Base-by-base conservation (phyloP, 2,113 vertebrate genomes). In the Channa argus region DNA sequence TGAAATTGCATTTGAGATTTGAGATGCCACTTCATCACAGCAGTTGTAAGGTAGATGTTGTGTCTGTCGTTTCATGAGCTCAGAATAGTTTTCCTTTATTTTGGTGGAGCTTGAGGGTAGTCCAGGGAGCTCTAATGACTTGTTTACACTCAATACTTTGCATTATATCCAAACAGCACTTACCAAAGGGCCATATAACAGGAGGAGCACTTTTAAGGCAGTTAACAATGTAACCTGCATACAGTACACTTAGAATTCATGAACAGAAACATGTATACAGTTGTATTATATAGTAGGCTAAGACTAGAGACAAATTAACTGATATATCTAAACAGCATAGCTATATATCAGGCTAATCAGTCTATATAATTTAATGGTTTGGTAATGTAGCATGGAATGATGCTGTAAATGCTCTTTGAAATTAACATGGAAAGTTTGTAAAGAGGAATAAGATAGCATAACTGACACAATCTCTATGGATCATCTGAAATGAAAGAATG, bases 91-190 rank as follows among this genome's bases (percentile, higher is more conserved):
- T 87, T 83, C 67, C 58, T 68, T 49, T 61, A 76, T 64, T 67
- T 47, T 68, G 69, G 53, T 56, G 24, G 24, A 24, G 24, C 82
- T 62, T 60, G 74, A 87, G 68, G 69, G 53, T 70, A 77, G 77
- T 73, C 65, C 82, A 50, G 72, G 80, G 71, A 84, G 89, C 80
- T 79, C 82, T 87, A 85, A 91, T 86, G 76, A 72, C 82, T 81
- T 84, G 80, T 87, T 87, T 79, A 76, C 88, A 86, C 84, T 66
- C 60, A 60, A 63, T 64, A 69, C 67, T 88, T 86, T 88, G 72
- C 86, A 87, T 89, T 86, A 80, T 70, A 87, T 82, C 63, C 63
- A 55, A 78, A 78, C 85, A 86, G 80, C 69, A 85, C 86, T 86
- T 87, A 77, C 80, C 83, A 86, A 74, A 84, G 83, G 79, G 76